Evolutionary conservation across 2,797 vertebrate species (phyloP).

Genomic region (Semotilus atromaculatus): DNA sequence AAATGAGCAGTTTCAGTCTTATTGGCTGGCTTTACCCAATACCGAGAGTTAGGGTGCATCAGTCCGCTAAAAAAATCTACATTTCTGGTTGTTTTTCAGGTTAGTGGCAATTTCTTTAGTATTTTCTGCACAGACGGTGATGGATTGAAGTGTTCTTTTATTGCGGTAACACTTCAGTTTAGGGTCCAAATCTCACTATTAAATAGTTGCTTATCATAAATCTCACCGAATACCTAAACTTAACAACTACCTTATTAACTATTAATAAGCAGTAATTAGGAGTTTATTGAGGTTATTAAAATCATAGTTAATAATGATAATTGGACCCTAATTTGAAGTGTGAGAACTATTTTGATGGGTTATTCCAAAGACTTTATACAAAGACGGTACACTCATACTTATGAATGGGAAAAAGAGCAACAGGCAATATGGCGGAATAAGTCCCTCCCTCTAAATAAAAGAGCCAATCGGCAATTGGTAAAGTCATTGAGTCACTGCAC

Average conservation of each 20-base stretch:
- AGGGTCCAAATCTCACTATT: background rate
- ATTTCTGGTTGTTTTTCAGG: background rate
- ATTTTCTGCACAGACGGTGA: background rate
- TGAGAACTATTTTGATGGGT: background rate
- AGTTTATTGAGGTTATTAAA: background rate
- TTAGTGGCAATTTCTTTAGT: background rate
- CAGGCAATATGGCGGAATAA: background rate
- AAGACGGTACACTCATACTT: background rate
- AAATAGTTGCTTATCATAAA: background rate
- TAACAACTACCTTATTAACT: background rate
- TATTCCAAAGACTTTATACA: background rate
- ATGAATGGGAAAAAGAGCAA: background rate
- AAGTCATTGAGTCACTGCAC: background rate
- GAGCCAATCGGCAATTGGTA: background rate
- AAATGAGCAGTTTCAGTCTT: background rate
- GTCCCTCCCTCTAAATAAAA: background rate
- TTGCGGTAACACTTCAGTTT: background rate
- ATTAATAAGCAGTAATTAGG: background rate
- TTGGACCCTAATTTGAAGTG: background rate
- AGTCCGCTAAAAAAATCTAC: background rate
- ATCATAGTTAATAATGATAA: background rate
- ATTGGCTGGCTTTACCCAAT: background rate
- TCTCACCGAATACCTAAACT: background rate
- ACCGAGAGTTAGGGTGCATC: background rate
- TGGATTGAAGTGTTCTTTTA: background rate